A percentile compares a stretch with the other conserved stretches of the same genome.
Evolutionary conservation across 1,140 invertebrate genomes (phyloP).

Genomic region (Microplitis mediator): DNA sequence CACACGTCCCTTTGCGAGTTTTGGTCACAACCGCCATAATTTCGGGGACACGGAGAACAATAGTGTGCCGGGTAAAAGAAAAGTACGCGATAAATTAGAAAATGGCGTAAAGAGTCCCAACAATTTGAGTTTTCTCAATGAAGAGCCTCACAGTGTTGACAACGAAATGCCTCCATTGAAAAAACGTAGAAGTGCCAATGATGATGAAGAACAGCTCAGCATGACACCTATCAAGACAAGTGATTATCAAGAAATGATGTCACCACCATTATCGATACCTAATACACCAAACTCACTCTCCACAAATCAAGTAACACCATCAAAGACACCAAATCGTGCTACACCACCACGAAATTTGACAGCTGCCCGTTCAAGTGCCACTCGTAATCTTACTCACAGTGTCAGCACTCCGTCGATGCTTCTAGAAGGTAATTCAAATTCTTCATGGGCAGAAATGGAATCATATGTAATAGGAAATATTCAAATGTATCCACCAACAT

Average conservation of each 20-base stretch:
- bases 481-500: slow-evolving; percentile 85
- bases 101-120: slow-evolving; percentile 38
- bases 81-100: slow-evolving; percentile 46
- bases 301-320: slow-evolving; percentile 33
- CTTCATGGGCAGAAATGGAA: slow-evolving; percentile 89
- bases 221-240: slow-evolving; percentile 45
- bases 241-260: slow-evolving; percentile 55
- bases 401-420: slow-evolving; percentile 36
- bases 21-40: slow-evolving; percentile 54
- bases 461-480: slow-evolving; percentile 83
- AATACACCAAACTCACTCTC: slow-evolving; percentile 37
- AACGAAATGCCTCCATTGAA: slow-evolving; percentile 46
- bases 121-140: slow-evolving; percentile 40
- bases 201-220: slow-evolving; percentile 20
- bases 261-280: slow-evolving; percentile 51
- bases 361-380: slow-evolving; percentile 30
- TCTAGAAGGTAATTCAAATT: slow-evolving; percentile 70
- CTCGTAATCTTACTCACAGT: slow-evolving; percentile 32
- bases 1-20: slow-evolving; percentile 67
- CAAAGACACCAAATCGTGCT: slow-evolving; percentile 37
- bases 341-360: slow-evolving; percentile 28
- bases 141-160: slow-evolving; percentile 38
- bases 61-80: slow-evolving; percentile 50
- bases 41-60: slow-evolving; percentile 46
- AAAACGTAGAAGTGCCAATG: slow-evolving; percentile 41